Evolutionary conservation across 2,888 invertebrate species (phyloP).

Genomic region (Eumerus sabulonum): DNA sequence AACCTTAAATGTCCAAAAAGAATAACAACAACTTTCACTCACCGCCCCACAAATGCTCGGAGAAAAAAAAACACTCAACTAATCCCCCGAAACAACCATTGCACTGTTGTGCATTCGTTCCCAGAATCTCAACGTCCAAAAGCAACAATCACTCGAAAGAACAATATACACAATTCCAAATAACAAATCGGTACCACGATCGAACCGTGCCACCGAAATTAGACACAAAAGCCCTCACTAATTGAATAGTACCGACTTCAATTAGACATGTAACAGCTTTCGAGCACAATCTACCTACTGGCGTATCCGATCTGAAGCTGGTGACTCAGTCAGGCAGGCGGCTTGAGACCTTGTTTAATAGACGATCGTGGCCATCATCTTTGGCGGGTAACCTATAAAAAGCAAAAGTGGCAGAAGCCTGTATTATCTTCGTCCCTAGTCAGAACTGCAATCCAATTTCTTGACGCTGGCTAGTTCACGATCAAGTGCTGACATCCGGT

Average conservation of each 20-base stretch:
- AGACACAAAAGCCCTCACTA: constrained; percentile 35
- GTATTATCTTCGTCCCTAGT: constrained; percentile 5
- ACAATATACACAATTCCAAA: constrained; percentile 1
- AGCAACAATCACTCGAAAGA: constrained; percentile 15
- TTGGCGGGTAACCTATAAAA: constrained; percentile 19
- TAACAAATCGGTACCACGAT: neutral
- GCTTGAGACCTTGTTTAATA: too few species aligned
- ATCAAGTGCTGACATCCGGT: constrained; percentile 53
- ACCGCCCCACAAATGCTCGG: constrained; percentile 4
- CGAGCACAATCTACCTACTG: too few species aligned
- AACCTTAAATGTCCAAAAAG: constrained; percentile 5
- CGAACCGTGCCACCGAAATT: constrained; percentile 11
- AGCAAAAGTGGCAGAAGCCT: constrained; percentile 51
- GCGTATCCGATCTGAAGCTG: too few species aligned
- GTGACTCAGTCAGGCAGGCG: neutral
- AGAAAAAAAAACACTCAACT: neutral
- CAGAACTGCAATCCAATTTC: constrained; percentile 4
- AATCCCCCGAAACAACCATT: constrained; percentile 18
- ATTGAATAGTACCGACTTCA: constrained; percentile 42
- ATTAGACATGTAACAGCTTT: constrained; percentile 21
- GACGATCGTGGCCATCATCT: too few species aligned
- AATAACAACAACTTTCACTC: constrained; percentile 44
- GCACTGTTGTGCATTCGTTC: constrained; percentile 30
- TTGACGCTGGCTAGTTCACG: too few species aligned
- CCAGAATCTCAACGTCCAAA: constrained; percentile 13